A percentile compares a stretch with the other conserved stretches of the same genome.
Evolutionary conservation across 2,797 vertebrate genomes (phyloP).

Genomic region (Caiman crocodilus): DNA sequence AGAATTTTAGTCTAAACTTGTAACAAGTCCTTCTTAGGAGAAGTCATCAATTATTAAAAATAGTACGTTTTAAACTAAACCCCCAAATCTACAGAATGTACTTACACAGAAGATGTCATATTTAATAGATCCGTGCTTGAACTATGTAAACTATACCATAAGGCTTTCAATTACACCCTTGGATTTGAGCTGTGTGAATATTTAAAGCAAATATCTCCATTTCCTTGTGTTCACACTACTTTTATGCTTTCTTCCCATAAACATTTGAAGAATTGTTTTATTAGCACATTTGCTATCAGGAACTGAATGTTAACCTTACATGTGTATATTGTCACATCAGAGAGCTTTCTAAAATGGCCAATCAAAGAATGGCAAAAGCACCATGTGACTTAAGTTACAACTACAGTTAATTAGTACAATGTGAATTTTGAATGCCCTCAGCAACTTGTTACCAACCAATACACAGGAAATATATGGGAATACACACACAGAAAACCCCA

Average conservation of each 20-base stretch:
- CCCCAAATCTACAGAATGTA: too few species aligned
- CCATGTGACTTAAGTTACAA: not conserved
- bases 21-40: not conserved
- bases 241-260: too few species aligned
- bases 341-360: not conserved
- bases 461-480: not conserved
- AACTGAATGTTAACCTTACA: not conserved
- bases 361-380: not conserved
- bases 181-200: too few species aligned
- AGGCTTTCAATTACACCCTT: too few species aligned
- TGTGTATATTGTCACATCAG: not conserved
- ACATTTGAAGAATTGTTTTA: too few species aligned
- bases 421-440: not conserved
- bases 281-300: not conserved
- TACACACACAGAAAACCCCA: not conserved
- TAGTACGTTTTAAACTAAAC: too few species aligned
- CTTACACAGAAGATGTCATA: too few species aligned
- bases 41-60: not conserved
- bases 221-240: too few species aligned
- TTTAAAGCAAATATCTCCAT: too few species aligned
- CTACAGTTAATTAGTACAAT: not conserved
- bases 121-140: too few species aligned
- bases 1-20: not conserved
- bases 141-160: too few species aligned
- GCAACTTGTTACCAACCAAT: not conserved